These are phyloP conservation scores for Apodemia zela DNA, from an alignment of 2,888 invertebrate genomes.

Conservation along the genomic window DNA sequence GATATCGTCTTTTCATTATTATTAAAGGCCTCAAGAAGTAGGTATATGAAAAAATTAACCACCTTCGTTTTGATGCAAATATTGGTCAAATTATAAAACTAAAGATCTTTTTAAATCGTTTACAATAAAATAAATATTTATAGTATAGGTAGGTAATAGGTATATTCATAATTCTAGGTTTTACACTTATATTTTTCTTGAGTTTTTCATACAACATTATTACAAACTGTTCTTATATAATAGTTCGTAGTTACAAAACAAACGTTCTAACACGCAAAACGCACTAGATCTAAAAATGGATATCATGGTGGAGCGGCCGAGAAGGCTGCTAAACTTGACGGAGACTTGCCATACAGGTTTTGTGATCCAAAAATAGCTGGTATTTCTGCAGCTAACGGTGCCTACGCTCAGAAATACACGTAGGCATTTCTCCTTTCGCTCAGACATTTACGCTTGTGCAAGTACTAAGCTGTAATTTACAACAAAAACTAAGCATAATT, in stretches of 20 bases:
- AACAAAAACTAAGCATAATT: background rate
- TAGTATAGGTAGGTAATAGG: no score
- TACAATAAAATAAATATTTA: no score
- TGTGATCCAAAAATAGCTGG: conserved; percentile 61
- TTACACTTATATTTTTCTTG: background rate
- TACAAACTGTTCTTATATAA: background rate
- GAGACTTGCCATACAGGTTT: conserved; percentile 51
- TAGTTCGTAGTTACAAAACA: background rate
- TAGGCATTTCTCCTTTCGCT: conserved; percentile 67
- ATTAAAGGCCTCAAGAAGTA: no score
- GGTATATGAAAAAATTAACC: no score
- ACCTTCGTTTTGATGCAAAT: no score
- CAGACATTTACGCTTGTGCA: conserved; percentile 43
- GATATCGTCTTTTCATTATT: no score
- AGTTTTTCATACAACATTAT: background rate
- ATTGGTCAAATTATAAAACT: no score
- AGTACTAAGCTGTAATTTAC: conserved; percentile 22
- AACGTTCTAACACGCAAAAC: conserved; percentile 24
- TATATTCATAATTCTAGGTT: no score
- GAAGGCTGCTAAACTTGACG: conserved; percentile 44
- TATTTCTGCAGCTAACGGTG: conserved; percentile 53
- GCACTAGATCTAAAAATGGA: conserved; percentile 45
- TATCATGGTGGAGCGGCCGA: conserved; percentile 36
- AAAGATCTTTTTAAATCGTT: no score
- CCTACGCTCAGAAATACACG: conserved; percentile 49